Evolutionary conservation across 2,113 vertebrate species (phyloP), one percentile per base, ranked within the genome.

Genomic region (Edolisoma coerulescens): DNA sequence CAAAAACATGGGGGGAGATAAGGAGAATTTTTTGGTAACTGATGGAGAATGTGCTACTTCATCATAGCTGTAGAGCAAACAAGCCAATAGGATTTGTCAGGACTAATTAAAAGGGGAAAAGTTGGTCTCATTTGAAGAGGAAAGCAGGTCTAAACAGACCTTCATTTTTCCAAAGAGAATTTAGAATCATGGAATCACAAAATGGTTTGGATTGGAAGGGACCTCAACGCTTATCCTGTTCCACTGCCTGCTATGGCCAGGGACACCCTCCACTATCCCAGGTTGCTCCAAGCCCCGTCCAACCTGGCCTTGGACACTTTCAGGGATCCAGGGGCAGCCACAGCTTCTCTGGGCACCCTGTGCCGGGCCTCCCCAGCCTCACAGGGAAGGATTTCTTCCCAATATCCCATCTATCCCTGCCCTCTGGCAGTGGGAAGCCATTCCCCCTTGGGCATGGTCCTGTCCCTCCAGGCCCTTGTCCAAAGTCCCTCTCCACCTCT

Each of bases 281-380:
- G 44, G 16, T 0, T 39, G 39, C 39, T 67, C 69, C 30, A 63
- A 71, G 30, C 35, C 19, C 26, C 0, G 0, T 63, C 26, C 52
- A 59, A 0, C 19, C 44, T 57, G 52, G 37, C 44, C 68, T n/a
- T 16, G 33, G 45, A 24, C 44, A 52, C 16, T 39, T 4, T 7
- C 27, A 81, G 27, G 60, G 3, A 24, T 67, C 30, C 53, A 54
- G 44, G 44, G 11, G 37, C 59, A 81, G 33, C 35, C 52, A 23
- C 44, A 67, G 20, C 37, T 28, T 0, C 68, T 74, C 60, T 81
- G 68, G 22, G 22, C 22, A 54, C 0, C 13, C 59, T 59, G 37
- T 6, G 16, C 37, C 69, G 60, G 33, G 20, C 24, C 60, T 52
- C 3, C 0, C 10, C 45, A 53, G 39, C 9, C 23, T 60, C 52